Conservation (phyloP, 2,888 invertebrate species). For the Escarpia spicata region DNA sequence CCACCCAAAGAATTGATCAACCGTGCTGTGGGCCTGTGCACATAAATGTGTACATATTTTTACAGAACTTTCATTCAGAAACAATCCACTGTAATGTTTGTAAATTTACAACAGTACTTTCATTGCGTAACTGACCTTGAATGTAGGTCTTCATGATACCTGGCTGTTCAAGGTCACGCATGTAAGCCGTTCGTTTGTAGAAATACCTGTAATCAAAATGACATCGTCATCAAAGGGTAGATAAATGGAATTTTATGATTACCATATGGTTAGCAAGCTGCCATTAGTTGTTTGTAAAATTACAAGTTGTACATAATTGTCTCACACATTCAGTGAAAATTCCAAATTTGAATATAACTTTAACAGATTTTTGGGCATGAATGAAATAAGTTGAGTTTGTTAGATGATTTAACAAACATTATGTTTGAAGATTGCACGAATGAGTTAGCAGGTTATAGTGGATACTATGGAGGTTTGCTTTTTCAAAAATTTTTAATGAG, state of each 20-base stretch:
- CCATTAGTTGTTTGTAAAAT: neutral
- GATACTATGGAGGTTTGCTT: too few relatives aligned
- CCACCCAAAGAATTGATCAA: neutral
- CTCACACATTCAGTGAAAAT: too few relatives aligned
- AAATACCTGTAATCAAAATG: slow-evolving; percentile 71
- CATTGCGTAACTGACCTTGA: slow-evolving; percentile 48
- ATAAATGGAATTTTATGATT: neutral
- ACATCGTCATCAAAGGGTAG: neutral
- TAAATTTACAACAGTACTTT: neutral
- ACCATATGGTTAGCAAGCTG: neutral
- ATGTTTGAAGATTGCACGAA: too few relatives aligned
- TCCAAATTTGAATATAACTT: too few relatives aligned
- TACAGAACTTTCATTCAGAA: neutral
- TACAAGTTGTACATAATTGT: neutral
- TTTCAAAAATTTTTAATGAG: too few relatives aligned
- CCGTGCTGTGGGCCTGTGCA: neutral
- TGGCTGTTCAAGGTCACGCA: slow-evolving; percentile 83
- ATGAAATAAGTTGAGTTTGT: too few relatives aligned
- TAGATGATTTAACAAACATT: too few relatives aligned
- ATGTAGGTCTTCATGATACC: slow-evolving; percentile 60
- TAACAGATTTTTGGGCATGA: too few relatives aligned
- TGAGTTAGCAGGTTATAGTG: too few relatives aligned
- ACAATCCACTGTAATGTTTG: neutral
- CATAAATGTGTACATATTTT: neutral
- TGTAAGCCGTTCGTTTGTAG: slow-evolving; percentile 83